Evolutionary conservation across 2,888 invertebrate species (phyloP), one percentile per base, ranked within the genome.

Genomic region (Drosophila gaucha): DNA sequence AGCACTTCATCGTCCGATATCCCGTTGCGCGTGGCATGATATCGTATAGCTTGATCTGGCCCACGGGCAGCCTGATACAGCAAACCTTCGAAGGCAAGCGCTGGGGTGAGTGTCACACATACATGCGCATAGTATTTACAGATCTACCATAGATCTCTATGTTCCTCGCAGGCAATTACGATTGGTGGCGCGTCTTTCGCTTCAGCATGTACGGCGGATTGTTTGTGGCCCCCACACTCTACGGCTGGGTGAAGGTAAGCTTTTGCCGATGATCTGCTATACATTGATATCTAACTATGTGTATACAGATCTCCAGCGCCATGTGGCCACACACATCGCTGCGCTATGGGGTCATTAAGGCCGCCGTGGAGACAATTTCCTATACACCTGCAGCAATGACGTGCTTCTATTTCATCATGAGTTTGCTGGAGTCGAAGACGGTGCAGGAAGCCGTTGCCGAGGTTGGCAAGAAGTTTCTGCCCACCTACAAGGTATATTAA

Each of bases 201-300:
- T 97, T 95, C 92, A 94, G 96, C 84, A 85, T 96, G 49, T 96
- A 95, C 90, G 97, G 96, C n/a, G 94, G 95, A 8, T 93, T 95
- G 46, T 96, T 95, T 90, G 96, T 96, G 18, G 97, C 96, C 1
- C 97, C 97, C 12, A 96, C 96, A 5, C 91, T 97, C 0, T 96
- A 96, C 86, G 93, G 94, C 57, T 97, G 97, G 97, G 92, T 97
- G 44, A 95, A 94, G 89, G 91, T 96, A 69, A 49, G 30, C 35
- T n/a, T 31, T 6, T 24, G 16, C n/a, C 6, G 4, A 5, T 6
- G 1, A n/a, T 38, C 8, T 16, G 6, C 3, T 16, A 6, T 8
- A n/a, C 28, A 46, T n/a, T 14, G 14, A 9, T 9, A 9, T 8
- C 8, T 24, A n/a, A n/a, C 6, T 26, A 12, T 12, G 1, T n/a